Percentiles rank a stretch among this genome's conserved stretches.
These are phyloP conservation scores for Lottia gigantea DNA, from an alignment of 2,888 invertebrate species.

Conservation along the genomic window DNA sequence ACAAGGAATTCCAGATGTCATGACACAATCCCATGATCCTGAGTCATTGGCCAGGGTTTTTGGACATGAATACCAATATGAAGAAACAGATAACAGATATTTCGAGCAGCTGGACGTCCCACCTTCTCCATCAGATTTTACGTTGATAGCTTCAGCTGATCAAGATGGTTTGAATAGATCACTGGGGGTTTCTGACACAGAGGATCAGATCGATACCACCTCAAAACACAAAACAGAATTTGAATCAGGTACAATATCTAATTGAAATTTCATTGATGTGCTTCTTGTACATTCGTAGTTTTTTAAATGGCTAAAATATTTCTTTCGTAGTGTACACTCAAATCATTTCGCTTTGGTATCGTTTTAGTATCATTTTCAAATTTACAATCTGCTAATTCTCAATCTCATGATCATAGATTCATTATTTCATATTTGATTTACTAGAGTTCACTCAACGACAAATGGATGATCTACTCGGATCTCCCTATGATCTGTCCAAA, in stretches of 20 bases:
- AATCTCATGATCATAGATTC: too few relatives aligned
- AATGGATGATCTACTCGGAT: background rate
- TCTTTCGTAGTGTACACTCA: too few relatives aligned
- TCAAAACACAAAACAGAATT: too few relatives aligned
- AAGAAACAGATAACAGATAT: slow-evolving; percentile 29
- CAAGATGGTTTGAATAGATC: slow-evolving; percentile 52
- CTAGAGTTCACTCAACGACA: too few relatives aligned
- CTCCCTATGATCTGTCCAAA: slow-evolving; percentile 30
- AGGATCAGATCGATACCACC: background rate
- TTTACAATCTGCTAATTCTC: too few relatives aligned
- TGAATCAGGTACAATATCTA: too few relatives aligned
- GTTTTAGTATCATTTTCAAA: too few relatives aligned
- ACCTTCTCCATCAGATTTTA: slow-evolving; percentile 65
- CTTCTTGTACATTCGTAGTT: too few relatives aligned
- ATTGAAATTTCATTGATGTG: too few relatives aligned
- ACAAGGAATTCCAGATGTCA: slow-evolving; percentile 9
- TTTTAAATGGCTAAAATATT: too few relatives aligned
- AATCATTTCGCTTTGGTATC: too few relatives aligned
- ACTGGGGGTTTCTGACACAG: slow-evolving; percentile 26
- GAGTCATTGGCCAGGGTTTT: slow-evolving; percentile 31
- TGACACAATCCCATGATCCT: slow-evolving; percentile 33
- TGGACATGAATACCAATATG: slow-evolving; percentile 24
- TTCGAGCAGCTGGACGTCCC: slow-evolving; percentile 47
- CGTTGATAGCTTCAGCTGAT: slow-evolving; percentile 59
- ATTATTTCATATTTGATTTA: too few relatives aligned